A percentile compares a stretch with the other conserved stretches of the same genome.
phyloP scores from a whole-genome alignment of 2,888 invertebrate genomes.

The Lasius fuliginosus region DNA sequence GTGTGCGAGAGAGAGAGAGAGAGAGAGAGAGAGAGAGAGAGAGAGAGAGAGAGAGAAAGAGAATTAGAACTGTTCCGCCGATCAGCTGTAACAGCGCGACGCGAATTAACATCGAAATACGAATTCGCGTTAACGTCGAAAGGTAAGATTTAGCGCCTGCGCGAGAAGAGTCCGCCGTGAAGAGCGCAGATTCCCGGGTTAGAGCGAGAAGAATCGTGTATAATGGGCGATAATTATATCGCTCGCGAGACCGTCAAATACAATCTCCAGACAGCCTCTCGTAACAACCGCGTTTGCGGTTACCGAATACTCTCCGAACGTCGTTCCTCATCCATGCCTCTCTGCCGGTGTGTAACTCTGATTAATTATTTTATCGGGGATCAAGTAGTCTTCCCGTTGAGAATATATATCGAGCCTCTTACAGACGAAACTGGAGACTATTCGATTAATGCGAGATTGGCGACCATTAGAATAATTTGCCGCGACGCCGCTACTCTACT shows the following conservation, averaged over 20 bases:
- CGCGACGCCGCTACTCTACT: not conserved
- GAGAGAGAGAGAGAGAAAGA: not conserved
- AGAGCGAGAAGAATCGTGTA: not conserved
- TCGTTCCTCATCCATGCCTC: not conserved
- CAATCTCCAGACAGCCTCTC: not conserved
- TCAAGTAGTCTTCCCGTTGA: not conserved
- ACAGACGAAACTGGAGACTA: not conserved
- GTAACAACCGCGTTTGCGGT: not conserved
- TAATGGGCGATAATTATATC: not conserved
- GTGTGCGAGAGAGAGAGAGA: not conserved
- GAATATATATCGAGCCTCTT: not conserved
- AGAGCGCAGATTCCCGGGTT: not conserved
- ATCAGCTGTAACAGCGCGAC: slow-evolving; percentile 15
- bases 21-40: slow-evolving; percentile 13
- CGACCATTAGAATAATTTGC: not conserved
- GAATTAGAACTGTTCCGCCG: slow-evolving; percentile 5
- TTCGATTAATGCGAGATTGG: slow-evolving; percentile 22
- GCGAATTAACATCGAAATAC: slow-evolving; percentile 29
- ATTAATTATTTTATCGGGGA: slow-evolving; percentile 21
- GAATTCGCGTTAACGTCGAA: slow-evolving; percentile 40
- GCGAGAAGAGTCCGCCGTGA: not conserved
- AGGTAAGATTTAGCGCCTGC: not conserved
- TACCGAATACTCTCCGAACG: not conserved
- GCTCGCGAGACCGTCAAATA: not conserved
- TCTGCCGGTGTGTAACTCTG: not conserved